Evolutionary conservation across 2,888 invertebrate genomes (phyloP).

Genomic region (Suillia variegata): DNA sequence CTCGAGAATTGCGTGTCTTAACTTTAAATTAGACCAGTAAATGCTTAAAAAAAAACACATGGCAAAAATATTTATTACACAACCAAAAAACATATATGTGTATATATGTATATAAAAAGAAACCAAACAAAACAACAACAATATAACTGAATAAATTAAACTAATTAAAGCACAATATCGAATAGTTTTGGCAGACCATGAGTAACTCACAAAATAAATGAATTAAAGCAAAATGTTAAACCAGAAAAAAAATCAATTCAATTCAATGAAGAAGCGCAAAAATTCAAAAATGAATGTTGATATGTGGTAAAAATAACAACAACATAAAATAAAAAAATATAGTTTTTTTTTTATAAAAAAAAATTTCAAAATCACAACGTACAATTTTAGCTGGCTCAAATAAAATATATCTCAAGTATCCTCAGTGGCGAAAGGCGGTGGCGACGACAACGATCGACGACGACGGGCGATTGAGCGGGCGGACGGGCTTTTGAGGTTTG

Average conservation of each 20-base stretch:
- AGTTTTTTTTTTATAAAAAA: not conserved
- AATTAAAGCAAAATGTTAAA: not conserved
- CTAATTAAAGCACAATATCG: too few relatives aligned
- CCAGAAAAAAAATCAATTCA: not conserved
- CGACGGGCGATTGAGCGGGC: too few relatives aligned
- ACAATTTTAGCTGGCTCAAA: constrained; percentile 27
- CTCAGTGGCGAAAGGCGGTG: constrained; percentile 25
- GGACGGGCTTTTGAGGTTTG: constrained; percentile 40
- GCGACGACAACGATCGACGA: too few relatives aligned
- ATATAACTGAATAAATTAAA: too few relatives aligned
- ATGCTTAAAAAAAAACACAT: too few relatives aligned
- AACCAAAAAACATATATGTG: not conserved
- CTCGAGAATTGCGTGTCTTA: too few relatives aligned
- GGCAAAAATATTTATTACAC: not conserved
- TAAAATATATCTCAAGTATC: constrained; percentile 8
- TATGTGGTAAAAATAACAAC: not conserved
- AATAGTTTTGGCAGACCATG: not conserved
- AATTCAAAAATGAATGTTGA: not conserved
- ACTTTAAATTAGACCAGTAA: too few relatives aligned
- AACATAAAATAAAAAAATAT: not conserved
- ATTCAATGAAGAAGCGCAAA: not conserved
- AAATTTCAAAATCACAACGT: constrained; percentile 23
- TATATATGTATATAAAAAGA: too few relatives aligned
- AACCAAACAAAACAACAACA: not conserved
- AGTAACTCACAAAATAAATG: not conserved